These are phyloP conservation scores for Agriotes lineatus DNA, from an alignment of 2,888 invertebrate genomes.

Conservation along the genomic window DNA sequence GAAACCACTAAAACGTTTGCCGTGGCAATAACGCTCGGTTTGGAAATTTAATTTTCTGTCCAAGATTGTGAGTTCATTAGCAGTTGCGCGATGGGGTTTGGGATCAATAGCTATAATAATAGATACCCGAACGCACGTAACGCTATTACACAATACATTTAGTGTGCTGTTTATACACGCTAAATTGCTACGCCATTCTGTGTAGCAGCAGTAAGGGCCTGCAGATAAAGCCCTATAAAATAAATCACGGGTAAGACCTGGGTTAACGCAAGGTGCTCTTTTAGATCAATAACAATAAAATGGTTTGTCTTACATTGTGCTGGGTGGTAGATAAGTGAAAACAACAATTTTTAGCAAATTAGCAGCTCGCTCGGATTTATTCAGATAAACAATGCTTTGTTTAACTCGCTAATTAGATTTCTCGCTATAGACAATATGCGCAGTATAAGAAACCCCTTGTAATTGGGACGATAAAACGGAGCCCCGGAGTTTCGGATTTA, in stretches of 20 bases:
- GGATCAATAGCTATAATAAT: slow-evolving; percentile 25
- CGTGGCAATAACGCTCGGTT: slow-evolving; percentile 10
- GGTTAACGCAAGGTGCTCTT: slow-evolving; percentile 11
- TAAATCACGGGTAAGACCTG: slow-evolving; percentile 24
- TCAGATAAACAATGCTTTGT: too few species aligned
- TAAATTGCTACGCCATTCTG: slow-evolving; percentile 26
- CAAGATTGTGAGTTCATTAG: slow-evolving; percentile 25
- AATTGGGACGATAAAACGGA: too few species aligned
- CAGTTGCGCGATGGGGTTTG: slow-evolving; percentile 12
- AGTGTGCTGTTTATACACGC: slow-evolving; percentile 22
- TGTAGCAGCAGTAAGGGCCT: slow-evolving; percentile 16
- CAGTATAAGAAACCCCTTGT: too few species aligned
- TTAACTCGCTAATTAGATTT: too few species aligned
- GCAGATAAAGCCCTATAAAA: slow-evolving; percentile 22
- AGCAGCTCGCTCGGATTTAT: too few species aligned
- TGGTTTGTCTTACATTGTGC: not conserved
- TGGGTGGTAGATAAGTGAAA: too few species aligned
- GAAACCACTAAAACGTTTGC: slow-evolving; percentile 10
- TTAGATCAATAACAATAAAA: slow-evolving; percentile 17
- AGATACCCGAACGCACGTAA: slow-evolving; percentile 26
- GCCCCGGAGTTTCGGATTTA: too few species aligned
- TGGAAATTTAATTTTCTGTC: slow-evolving; percentile 29
- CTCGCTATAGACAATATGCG: too few species aligned
- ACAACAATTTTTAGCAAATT: too few species aligned
- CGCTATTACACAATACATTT: slow-evolving; percentile 19